Percentiles rank a stretch among this genome's conserved stretches.
phyloP scores from a whole-genome alignment of 2,113 vertebrate genomes.

The Microcebus ravelobensis region DNA sequence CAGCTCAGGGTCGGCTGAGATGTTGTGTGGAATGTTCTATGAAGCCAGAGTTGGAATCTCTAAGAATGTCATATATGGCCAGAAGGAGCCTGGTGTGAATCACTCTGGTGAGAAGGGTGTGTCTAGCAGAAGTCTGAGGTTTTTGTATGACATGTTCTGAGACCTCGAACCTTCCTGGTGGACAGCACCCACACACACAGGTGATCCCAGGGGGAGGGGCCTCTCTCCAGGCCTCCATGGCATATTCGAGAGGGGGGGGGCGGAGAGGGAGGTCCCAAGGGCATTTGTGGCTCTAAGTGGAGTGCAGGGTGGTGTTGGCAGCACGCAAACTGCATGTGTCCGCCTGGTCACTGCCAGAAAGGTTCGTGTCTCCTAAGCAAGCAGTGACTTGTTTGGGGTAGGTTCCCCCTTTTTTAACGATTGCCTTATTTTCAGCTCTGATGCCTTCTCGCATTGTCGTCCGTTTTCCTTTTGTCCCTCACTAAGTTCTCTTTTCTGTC shows the following conservation, averaged over 20 bases:
- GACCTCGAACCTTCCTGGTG: slow-evolving; percentile 75
- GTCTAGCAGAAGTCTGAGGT: slow-evolving; percentile 60
- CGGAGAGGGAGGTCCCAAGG: not conserved
- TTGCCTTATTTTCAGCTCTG: not conserved
- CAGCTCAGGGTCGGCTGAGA: not conserved
- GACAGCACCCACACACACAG: not conserved
- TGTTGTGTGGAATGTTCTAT: not conserved
- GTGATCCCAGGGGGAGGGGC: not conserved
- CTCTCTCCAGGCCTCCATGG: not conserved
- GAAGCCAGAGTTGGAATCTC: not conserved
- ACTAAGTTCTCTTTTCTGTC: slow-evolving; percentile 73
- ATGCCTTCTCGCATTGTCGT: not conserved
- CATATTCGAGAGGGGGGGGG: fast-evolving
- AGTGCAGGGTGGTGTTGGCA: not conserved
- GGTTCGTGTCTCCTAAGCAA: slow-evolving; percentile 25
- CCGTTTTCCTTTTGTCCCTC: not conserved
- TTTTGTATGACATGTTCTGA: slow-evolving; percentile 32
- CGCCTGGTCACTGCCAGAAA: slow-evolving; percentile 50
- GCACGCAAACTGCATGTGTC: fast-evolving
- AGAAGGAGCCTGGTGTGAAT: slow-evolving; percentile 17
- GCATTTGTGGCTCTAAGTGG: not conserved
- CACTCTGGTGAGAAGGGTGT: slow-evolving; percentile 27
- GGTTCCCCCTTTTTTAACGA: not conserved
- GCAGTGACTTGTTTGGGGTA: not conserved
- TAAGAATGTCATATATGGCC: slow-evolving; percentile 1